A percentile compares a stretch with the other conserved stretches of the same genome.
Conservation (phyloP, 2,113 vertebrate genomes). For the Phrynosoma platyrhinos region DNA sequence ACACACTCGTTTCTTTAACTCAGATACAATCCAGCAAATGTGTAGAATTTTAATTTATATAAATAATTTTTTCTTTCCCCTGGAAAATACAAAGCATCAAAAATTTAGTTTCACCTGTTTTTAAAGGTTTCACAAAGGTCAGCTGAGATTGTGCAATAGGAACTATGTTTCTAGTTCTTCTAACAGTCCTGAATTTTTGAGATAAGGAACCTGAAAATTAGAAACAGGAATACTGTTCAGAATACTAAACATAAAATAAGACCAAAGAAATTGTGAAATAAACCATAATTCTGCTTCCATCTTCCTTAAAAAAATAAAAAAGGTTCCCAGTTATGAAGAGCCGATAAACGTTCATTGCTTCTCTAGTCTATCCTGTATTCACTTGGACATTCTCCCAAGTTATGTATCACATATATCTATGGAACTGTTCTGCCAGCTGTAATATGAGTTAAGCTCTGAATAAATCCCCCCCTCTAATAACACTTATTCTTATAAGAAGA, state of each 20-base stretch:
- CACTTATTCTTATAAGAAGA: background rate
- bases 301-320: background rate
- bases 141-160: constrained; percentile 88
- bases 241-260: constrained; percentile 9
- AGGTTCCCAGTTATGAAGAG: background rate
- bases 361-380: background rate
- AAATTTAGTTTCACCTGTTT: constrained; percentile 80
- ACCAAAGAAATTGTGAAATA: background rate
- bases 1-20: background rate
- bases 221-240: background rate
- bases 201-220: constrained; percentile 65
- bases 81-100: constrained; percentile 68
- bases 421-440: background rate
- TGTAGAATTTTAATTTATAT: background rate
- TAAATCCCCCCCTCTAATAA: background rate
- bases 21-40: background rate
- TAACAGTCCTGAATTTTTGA: constrained; percentile 58
- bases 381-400: background rate
- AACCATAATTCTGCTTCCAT: background rate
- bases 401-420: background rate
- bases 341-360: background rate
- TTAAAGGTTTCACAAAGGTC: constrained; percentile 85
- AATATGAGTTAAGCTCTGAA: background rate
- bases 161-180: constrained; percentile 69
- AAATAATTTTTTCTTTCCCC: background rate